A percentile compares a stretch with the other conserved stretches of the same genome.
Evolutionary conservation across 2,113 vertebrate genomes (phyloP).

Genomic region (Vulpes vulpes): DNA sequence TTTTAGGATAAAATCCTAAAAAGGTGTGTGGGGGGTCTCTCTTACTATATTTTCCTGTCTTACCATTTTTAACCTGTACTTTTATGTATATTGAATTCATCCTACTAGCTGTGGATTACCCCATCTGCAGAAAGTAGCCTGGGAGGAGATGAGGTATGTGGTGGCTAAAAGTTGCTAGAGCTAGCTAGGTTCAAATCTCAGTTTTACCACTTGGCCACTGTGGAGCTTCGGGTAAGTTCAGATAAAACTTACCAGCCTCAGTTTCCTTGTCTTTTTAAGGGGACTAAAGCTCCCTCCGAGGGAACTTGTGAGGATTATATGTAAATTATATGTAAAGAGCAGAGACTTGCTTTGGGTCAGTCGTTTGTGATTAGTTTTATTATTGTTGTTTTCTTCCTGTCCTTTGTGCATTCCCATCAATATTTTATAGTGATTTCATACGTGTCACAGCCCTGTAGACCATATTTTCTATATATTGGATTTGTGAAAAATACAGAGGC

Average conservation of each 20-base stretch:
- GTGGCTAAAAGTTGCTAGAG: background rate
- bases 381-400: background rate
- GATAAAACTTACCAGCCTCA: background rate
- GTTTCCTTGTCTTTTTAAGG: background rate
- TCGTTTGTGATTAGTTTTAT: background rate
- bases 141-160: background rate
- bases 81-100: background rate
- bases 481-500: background rate
- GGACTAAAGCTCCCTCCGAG: background rate
- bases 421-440: background rate
- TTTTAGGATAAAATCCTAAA: slow-evolving; percentile 26
- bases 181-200: background rate
- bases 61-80: background rate
- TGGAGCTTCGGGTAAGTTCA: background rate
- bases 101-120: background rate
- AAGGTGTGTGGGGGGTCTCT: fast-evolving
- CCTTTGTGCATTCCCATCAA: background rate
- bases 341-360: background rate
- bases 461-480: background rate
- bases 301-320: background rate
- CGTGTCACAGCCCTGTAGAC: background rate
- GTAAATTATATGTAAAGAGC: background rate
- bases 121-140: background rate
- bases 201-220: background rate
- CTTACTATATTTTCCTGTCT: background rate